Conservation (phyloP, 2,797 vertebrate species). For the Antennarius maculatus region DNA sequence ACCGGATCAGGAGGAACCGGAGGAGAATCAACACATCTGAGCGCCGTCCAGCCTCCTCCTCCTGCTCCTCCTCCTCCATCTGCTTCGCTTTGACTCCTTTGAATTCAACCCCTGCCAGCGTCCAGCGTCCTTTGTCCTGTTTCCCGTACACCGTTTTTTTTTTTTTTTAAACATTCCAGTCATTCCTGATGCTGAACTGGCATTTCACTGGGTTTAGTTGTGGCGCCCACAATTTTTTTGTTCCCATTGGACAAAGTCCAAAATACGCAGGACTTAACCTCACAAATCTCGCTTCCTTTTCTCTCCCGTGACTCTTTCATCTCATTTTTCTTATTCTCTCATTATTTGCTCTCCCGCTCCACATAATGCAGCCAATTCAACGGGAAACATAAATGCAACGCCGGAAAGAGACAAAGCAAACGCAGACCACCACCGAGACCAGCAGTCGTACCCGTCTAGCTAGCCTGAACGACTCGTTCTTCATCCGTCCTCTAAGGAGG, state of each 20-base stretch:
- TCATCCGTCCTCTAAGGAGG: too few relatives aligned
- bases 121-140: conserved; percentile 16
- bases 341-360: background rate
- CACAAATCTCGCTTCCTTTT: conserved; percentile 2
- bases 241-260: conserved; percentile 27
- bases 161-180: conserved; percentile 50
- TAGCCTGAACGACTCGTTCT: too few relatives aligned
- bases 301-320: conserved; percentile 13
- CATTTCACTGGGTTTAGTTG: conserved; percentile 39
- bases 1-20: conserved; percentile 1
- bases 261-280: conserved; percentile 42
- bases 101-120: conserved; percentile 6
- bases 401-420: background rate
- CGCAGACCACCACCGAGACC: too few relatives aligned
- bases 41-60: background rate
- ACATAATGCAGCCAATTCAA: conserved; percentile 8
- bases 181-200: conserved; percentile 44
- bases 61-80: conserved; percentile 13
- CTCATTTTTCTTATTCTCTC: background rate
- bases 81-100: conserved; percentile 5
- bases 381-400: conserved; percentile 13
- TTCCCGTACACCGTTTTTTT: conserved; percentile 18
- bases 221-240: conserved; percentile 18
- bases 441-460: too few relatives aligned
- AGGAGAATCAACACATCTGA: conserved; percentile 32